Percentiles rank a stretch among this genome's conserved stretches.
Evolutionary conservation across 2,797 vertebrate genomes (phyloP).

Genomic region (Toxotes lorentzi): DNA sequence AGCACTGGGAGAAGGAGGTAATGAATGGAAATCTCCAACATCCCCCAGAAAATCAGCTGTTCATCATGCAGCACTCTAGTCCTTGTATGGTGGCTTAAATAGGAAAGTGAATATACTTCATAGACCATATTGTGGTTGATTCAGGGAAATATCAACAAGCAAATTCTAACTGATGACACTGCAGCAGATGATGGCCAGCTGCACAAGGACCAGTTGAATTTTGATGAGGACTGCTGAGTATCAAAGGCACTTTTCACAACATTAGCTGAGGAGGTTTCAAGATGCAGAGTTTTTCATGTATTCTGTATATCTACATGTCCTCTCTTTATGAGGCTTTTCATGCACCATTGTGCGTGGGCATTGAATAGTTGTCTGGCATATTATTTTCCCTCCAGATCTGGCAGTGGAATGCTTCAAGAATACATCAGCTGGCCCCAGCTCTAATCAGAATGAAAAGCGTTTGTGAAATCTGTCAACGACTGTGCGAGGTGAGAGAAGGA

Average conservation of each 20-base stretch:
- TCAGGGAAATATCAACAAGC: constrained; percentile 36
- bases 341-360: constrained; percentile 26
- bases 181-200: constrained; percentile 48
- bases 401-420: constrained; percentile 16
- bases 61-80: constrained; percentile 43
- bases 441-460: constrained; percentile 50
- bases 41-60: constrained; percentile 60
- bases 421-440: constrained; percentile 22
- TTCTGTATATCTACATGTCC: not conserved
- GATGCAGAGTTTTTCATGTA: constrained; percentile 13
- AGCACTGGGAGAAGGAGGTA: constrained; percentile 32
- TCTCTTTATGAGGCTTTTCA: constrained; percentile 22
- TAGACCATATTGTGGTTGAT: constrained; percentile 31
- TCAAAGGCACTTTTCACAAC: constrained; percentile 20
- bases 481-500: constrained; percentile 19
- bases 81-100: constrained; percentile 27
- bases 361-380: constrained; percentile 38
- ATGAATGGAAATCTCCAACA: constrained; percentile 66
- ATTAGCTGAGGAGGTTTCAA: constrained; percentile 5
- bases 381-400: constrained; percentile 43
- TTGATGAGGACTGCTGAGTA: constrained; percentile 25
- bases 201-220: constrained; percentile 38
- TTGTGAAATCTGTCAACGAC: constrained; percentile 44
- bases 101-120: constrained; percentile 40
- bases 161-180: constrained; percentile 21